phyloP scores from a whole-genome alignment of 2,797 vertebrate genomes.

The Limosa lapponica region DNA sequence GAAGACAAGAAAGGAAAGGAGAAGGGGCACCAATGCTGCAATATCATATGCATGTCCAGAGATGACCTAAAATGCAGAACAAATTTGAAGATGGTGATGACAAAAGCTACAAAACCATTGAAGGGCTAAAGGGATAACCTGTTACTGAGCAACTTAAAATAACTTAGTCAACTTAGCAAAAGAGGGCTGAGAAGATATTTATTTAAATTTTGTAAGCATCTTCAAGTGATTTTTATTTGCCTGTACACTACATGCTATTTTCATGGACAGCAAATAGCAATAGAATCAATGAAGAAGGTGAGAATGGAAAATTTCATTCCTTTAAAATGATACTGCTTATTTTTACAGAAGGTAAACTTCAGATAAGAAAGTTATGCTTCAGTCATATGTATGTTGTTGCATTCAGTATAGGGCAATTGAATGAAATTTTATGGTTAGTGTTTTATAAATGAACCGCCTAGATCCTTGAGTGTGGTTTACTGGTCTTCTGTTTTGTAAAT shows the following conservation, averaged over 20 bases:
- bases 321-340: not conserved
- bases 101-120: not conserved
- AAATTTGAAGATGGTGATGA: not conserved
- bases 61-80: not conserved
- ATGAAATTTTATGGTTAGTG: not conserved
- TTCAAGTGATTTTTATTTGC: not conserved
- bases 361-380: not conserved
- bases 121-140: not conserved
- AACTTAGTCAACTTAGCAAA: not conserved
- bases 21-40: not conserved
- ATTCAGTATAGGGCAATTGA: not conserved
- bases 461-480: not conserved
- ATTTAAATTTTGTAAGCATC: not conserved
- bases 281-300: not conserved
- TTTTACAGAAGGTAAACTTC: not conserved
- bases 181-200: not conserved
- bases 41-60: not conserved
- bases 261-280: not conserved
- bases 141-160: not conserved
- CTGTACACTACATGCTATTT: fast-evolving
- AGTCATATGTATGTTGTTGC: not conserved
- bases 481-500: not conserved
- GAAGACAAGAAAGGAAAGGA: not conserved
- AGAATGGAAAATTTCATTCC: not conserved
- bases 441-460: not conserved